phyloP scores from a whole-genome alignment of 2,888 invertebrate species.

The Dynastes tityus region DNA sequence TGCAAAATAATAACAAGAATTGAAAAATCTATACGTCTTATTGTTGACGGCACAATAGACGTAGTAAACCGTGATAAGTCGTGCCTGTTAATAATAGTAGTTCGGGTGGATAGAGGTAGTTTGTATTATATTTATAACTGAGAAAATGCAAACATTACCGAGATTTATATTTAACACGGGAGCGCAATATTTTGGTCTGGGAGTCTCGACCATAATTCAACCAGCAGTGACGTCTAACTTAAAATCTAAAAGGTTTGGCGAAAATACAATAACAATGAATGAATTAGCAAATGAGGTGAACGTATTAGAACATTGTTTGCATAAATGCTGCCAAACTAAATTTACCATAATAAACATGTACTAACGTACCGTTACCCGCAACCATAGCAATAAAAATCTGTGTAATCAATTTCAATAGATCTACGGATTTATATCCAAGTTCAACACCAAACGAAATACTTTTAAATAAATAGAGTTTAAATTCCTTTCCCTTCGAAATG shows the following conservation, averaged over 20 bases:
- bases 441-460: too few relatives aligned
- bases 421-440: too few relatives aligned
- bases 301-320: conserved; percentile 21
- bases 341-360: conserved; percentile 12
- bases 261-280: conserved; percentile 31
- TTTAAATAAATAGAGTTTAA: too few relatives aligned
- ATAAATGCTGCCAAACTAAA: conserved; percentile 18
- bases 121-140: conserved; percentile 16
- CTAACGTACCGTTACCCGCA: neutral
- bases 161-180: conserved; percentile 33
- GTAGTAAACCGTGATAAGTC: conserved; percentile 2
- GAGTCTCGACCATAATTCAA: conserved; percentile 16
- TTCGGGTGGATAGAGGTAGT: neutral
- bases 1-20: neutral
- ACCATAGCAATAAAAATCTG: too few relatives aligned
- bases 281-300: conserved; percentile 32
- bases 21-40: neutral
- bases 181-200: conserved; percentile 18
- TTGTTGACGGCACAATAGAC: neutral
- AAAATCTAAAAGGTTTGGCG: neutral
- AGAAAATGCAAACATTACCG: neutral
- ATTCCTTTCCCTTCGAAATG: neutral
- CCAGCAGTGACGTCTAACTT: conserved; percentile 3
- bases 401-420: too few relatives aligned
- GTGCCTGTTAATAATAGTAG: conserved; percentile 12